Percentiles rank a stretch among this genome's conserved stretches.
Conservation (phyloP, 2,888 invertebrate genomes). For the Yponomeuta malinellus region DNA sequence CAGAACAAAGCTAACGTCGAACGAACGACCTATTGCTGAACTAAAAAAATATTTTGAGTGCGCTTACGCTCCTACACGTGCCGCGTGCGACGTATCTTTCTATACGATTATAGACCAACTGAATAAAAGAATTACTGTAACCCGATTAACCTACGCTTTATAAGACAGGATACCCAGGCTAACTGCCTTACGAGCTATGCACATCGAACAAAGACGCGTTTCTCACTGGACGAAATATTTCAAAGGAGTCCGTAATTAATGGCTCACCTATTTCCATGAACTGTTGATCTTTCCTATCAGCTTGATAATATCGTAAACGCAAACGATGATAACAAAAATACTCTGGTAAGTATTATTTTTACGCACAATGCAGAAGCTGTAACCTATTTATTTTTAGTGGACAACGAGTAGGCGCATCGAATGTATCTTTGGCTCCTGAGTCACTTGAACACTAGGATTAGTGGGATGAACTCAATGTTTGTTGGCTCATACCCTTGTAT, state of each 20-base stretch:
- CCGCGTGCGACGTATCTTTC: background rate
- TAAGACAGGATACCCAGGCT: background rate
- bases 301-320: background rate
- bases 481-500: background rate
- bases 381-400: background rate
- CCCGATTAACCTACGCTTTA: background rate
- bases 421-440: background rate
- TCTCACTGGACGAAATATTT: background rate
- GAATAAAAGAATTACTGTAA: slow-evolving; percentile 1
- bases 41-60: slow-evolving; percentile 13
- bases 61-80: background rate
- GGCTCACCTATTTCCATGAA: background rate
- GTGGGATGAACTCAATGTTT: background rate
- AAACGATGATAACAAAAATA: background rate
- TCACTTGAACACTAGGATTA: background rate
- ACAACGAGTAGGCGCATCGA: background rate
- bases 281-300: background rate
- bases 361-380: background rate
- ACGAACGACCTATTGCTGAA: slow-evolving; percentile 12
- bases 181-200: background rate
- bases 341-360: background rate
- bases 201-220: background rate
- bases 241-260: background rate
- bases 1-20: slow-evolving; percentile 13
- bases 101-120: background rate